A percentile compares a stretch with the other conserved stretches of the same genome.
Evolutionary conservation across 2,113 vertebrate genomes (phyloP).

Genomic region (Leucopternis melanops): DNA sequence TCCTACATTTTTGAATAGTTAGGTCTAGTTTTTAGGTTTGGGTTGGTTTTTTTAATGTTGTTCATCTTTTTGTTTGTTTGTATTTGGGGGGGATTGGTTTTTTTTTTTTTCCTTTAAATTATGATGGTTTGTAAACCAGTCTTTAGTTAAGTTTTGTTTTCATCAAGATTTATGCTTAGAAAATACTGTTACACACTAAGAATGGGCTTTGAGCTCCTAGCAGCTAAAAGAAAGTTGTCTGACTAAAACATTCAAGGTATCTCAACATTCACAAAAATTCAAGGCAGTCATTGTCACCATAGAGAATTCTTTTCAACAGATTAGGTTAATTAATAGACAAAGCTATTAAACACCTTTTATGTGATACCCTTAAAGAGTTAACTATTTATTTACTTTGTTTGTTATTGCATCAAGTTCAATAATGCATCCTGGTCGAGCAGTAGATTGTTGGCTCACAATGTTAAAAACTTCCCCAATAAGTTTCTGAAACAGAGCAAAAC

Average conservation of each 20-base stretch:
- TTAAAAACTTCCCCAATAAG: conserved; percentile 97
- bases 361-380: not conserved
- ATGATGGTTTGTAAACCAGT: not conserved
- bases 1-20: not conserved
- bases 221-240: not conserved
- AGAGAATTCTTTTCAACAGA: not conserved
- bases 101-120: not conserved
- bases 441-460: conserved; percentile 98
- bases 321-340: not conserved
- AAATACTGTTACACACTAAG: not conserved
- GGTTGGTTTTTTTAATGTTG: not conserved
- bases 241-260: not conserved
- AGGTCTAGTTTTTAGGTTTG: not conserved
- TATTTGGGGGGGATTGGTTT: not conserved
- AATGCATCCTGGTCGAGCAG: conserved; percentile 96
- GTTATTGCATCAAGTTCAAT: conserved; percentile 95
- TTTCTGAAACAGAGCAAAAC: conserved; percentile 80
- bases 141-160: not conserved
- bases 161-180: not conserved
- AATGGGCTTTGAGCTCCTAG: not conserved
- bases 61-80: not conserved
- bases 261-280: not conserved
- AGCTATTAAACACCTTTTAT: not conserved
- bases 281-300: not conserved
- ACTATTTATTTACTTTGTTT: conserved; percentile 81